phyloP scores from a whole-genome alignment of 2,113 vertebrate genomes.

The Tetrao urogallus region DNA sequence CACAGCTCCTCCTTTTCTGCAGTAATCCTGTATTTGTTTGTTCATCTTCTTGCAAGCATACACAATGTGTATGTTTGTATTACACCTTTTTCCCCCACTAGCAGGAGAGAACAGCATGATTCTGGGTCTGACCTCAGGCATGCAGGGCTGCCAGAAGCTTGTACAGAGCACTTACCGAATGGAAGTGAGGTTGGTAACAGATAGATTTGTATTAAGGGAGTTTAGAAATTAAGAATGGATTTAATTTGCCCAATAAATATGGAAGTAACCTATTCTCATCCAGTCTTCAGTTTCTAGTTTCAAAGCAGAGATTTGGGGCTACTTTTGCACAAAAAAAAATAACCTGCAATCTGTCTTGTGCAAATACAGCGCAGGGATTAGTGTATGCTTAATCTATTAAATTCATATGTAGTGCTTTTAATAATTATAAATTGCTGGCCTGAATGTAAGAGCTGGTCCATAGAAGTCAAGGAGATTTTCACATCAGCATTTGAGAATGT shows the following conservation, averaged over 20 bases:
- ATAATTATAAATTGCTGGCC: constrained; percentile 28
- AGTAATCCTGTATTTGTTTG: not conserved
- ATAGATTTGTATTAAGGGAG: constrained; percentile 15
- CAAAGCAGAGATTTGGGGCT: not conserved
- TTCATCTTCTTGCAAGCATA: not conserved
- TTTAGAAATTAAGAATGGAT: not conserved
- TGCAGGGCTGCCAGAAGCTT: not conserved
- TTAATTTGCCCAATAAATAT: not conserved
- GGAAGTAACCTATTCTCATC: not conserved
- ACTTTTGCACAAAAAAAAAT: not conserved
- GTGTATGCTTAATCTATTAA: not conserved
- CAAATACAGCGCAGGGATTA: not conserved
- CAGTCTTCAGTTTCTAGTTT: not conserved
- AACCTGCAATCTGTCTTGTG: not conserved
- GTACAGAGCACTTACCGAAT: not conserved
- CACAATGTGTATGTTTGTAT: not conserved
- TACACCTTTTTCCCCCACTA: not conserved
- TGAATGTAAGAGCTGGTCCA: not conserved
- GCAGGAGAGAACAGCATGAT: not conserved
- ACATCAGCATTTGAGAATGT: not conserved
- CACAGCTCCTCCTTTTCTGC: not conserved
- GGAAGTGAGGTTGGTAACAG: constrained; percentile 2
- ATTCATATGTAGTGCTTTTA: not conserved
- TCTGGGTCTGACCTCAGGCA: not conserved
- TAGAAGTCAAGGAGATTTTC: not conserved